These are phyloP conservation scores for Byasa hedistus DNA, from an alignment of 2,888 invertebrate species.

Conservation along the genomic window DNA sequence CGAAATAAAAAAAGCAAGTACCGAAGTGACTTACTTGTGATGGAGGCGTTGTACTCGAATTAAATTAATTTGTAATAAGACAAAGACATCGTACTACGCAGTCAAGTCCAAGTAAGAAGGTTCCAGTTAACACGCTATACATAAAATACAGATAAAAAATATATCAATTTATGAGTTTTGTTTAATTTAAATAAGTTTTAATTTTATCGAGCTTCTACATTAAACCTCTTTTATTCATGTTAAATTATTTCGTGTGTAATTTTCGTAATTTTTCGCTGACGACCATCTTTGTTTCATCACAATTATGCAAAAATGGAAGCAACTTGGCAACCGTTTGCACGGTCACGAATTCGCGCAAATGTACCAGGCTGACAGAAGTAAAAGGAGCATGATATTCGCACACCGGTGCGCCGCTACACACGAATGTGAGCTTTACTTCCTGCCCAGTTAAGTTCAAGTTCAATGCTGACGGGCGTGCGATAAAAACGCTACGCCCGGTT, in stretches of 20 bases:
- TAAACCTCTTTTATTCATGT: too few relatives aligned
- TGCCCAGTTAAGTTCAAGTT: conserved; percentile 36
- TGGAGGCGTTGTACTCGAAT: not conserved
- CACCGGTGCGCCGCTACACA: conserved; percentile 17
- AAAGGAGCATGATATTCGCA: conserved; percentile 31
- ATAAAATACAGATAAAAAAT: too few relatives aligned
- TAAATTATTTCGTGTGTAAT: too few relatives aligned
- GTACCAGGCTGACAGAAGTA: conserved; percentile 40
- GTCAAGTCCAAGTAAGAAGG: too few relatives aligned
- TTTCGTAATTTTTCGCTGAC: too few relatives aligned
- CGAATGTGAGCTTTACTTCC: conserved; percentile 32
- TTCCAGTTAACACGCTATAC: too few relatives aligned
- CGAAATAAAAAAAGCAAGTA: not conserved
- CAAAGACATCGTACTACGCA: conserved; percentile 24
- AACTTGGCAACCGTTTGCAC: not conserved
- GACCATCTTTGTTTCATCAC: not conserved
- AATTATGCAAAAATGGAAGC: not conserved
- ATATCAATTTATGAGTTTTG: too few relatives aligned
- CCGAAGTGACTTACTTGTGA: not conserved
- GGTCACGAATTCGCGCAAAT: conserved; percentile 38
- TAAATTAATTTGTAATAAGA: not conserved
- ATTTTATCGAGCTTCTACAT: too few relatives aligned
- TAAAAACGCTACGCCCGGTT: conserved; percentile 12
- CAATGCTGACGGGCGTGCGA: conserved; percentile 27
- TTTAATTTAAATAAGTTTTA: too few relatives aligned